These are phyloP conservation scores for Polylopha cassiicola DNA, from an alignment of 2,888 invertebrate species.

Conservation along the genomic window DNA sequence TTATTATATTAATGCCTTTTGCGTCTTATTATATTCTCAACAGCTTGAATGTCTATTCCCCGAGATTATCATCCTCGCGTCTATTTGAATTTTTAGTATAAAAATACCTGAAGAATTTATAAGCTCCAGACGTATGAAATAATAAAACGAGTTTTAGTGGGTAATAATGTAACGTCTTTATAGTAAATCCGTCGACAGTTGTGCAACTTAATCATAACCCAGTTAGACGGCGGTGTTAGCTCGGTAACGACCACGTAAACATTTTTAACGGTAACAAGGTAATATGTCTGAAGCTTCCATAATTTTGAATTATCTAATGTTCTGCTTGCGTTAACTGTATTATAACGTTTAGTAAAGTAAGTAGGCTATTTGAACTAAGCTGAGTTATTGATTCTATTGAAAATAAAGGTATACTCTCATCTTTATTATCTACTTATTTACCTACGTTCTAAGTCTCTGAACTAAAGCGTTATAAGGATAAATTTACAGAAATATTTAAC, in stretches of 20 bases:
- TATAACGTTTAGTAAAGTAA: too few species aligned
- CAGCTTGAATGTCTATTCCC: constrained; percentile 28
- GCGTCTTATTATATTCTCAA: constrained; percentile 35
- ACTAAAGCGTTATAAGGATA: too few species aligned
- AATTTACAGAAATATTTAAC: too few species aligned
- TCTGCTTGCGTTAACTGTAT: too few species aligned
- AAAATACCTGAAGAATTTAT: constrained; percentile 18
- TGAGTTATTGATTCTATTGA: too few species aligned
- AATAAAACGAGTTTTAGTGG: constrained; percentile 21
- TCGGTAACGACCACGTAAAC: constrained; percentile 17
- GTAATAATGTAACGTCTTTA: constrained; percentile 22
- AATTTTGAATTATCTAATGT: too few species aligned
- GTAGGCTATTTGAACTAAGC: too few species aligned
- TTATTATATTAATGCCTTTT: constrained; percentile 45
- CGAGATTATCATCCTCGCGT: constrained; percentile 27
- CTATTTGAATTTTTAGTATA: constrained; percentile 24
- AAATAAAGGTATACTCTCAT: too few species aligned
- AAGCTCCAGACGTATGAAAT: constrained; percentile 19
- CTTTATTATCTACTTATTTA: too few species aligned
- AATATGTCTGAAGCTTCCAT: constrained; percentile 3
- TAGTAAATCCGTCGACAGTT: constrained; percentile 21
- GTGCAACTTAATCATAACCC: constrained; percentile 22
- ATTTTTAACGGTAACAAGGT: constrained; percentile 21
- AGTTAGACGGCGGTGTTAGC: constrained; percentile 15
- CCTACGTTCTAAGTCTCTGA: too few species aligned